Conservation (phyloP, 2,888 invertebrate genomes). For the Papilio gigon region DNA sequence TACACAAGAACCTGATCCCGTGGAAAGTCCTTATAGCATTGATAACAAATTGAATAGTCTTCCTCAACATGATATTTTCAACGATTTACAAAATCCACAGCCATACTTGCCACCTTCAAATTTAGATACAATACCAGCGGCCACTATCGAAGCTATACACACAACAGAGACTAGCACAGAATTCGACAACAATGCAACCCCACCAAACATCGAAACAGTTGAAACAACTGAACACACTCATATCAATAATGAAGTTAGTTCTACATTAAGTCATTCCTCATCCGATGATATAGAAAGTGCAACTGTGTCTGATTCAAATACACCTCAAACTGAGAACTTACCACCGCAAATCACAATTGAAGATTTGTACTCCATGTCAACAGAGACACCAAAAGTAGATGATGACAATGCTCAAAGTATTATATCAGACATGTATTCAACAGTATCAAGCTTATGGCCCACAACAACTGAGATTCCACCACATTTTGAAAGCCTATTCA, state of each 20-base stretch:
- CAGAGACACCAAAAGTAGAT: slow-evolving; percentile 45
- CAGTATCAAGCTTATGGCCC: slow-evolving; percentile 67
- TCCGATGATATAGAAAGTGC: background rate
- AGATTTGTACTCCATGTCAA: slow-evolving; percentile 44
- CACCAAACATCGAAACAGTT: slow-evolving; percentile 38
- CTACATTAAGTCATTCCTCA: slow-evolving; percentile 12
- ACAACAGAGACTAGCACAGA: slow-evolving; percentile 26
- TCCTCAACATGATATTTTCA: slow-evolving; percentile 17
- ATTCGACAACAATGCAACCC: background rate
- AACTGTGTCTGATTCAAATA: slow-evolving; percentile 31
- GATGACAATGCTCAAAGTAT: slow-evolving; percentile 56
- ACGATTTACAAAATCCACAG: slow-evolving; percentile 12
- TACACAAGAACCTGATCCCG: slow-evolving; percentile 32
- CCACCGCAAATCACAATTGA: slow-evolving; percentile 40
- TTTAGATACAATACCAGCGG: slow-evolving; percentile 33
- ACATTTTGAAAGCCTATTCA: slow-evolving; percentile 55
- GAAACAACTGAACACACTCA: slow-evolving; percentile 42
- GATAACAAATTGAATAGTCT: background rate
- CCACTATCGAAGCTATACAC: slow-evolving; percentile 4
- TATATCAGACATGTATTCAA: slow-evolving; percentile 65
- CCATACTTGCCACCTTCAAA: slow-evolving; percentile 10
- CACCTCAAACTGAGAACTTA: slow-evolving; percentile 9
- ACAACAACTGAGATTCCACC: slow-evolving; percentile 61
- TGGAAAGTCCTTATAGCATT: slow-evolving; percentile 20
- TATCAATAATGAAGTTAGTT: slow-evolving; percentile 2